These are phyloP conservation scores for Orycteropus afer DNA, from an alignment of 2,113 vertebrate genomes.

Conservation along the genomic window DNA sequence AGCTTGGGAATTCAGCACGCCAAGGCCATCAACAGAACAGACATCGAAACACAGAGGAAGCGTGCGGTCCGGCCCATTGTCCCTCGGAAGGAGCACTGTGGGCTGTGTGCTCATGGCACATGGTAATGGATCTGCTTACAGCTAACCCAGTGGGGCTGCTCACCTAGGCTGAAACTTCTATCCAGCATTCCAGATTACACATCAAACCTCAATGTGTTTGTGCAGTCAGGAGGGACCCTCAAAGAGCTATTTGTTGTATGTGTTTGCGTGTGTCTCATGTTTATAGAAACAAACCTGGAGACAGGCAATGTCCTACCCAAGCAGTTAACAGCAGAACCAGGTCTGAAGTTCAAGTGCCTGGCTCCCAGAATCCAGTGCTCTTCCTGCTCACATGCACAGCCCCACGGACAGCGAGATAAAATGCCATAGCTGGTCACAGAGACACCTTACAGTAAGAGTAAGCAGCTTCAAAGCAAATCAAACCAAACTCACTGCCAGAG, in stretches of 20 bases:
- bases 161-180: not conserved
- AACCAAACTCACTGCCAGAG: too few species aligned
- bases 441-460: not conserved
- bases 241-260: not conserved
- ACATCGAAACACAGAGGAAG: not conserved
- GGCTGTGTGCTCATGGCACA: not conserved
- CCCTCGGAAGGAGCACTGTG: not conserved
- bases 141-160: not conserved
- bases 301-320: not conserved
- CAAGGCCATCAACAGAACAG: not conserved
- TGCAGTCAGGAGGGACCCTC: not conserved
- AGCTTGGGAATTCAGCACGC: conserved; percentile 16
- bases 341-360: not conserved
- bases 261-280: not conserved
- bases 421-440: not conserved
- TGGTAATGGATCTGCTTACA: not conserved
- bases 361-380: not conserved
- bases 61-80: not conserved
- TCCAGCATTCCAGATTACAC: not conserved
- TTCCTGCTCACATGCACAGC: not conserved
- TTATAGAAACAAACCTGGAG: not conserved
- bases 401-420: not conserved
- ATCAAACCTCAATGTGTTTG: not conserved
- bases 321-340: not conserved
- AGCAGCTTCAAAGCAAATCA: too few species aligned